Evolutionary conservation across 1,140 invertebrate genomes (phyloP).

Genomic region (Cotesia chilonis): DNA sequence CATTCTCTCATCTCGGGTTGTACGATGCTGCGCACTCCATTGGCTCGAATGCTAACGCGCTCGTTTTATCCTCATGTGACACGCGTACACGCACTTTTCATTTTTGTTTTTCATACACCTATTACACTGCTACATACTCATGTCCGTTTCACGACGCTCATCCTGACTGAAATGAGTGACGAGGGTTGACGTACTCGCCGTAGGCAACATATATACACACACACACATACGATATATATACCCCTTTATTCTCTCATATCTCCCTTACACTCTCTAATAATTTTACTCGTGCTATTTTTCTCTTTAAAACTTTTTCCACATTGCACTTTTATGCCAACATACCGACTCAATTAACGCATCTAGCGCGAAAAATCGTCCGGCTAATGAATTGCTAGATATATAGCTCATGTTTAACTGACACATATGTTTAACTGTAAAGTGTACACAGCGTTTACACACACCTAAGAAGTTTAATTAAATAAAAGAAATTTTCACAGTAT

Average conservation of each 20-base stretch:
- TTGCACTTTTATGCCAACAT: not conserved
- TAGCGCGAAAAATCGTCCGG: conserved; percentile 2
- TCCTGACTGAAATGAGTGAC: conserved; percentile 16
- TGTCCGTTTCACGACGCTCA: conserved; percentile 6
- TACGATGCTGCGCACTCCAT: conserved; percentile 19
- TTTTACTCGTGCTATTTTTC: not conserved
- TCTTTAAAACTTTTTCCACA: not conserved
- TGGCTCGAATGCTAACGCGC: conserved; percentile 14
- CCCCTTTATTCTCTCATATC: not conserved
- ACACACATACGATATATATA: not conserved
- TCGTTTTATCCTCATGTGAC: conserved; percentile 9
- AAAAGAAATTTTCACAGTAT: not conserved
- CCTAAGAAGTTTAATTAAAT: not conserved
- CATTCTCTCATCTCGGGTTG: conserved; percentile 17
- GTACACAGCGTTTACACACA: not conserved
- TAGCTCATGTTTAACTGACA: not conserved
- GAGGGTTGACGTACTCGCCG: conserved; percentile 19
- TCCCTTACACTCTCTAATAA: not conserved
- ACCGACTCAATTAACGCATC: conserved; percentile 14
- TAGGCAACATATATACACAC: not conserved
- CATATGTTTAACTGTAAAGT: not conserved
- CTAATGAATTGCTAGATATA: conserved; percentile 14
- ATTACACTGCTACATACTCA: conserved; percentile 2
- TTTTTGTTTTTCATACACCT: conserved; percentile 7
- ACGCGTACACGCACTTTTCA: conserved; percentile 23